phyloP scores from a whole-genome alignment of 2,888 invertebrate species.

The Rhingia rostrata region DNA sequence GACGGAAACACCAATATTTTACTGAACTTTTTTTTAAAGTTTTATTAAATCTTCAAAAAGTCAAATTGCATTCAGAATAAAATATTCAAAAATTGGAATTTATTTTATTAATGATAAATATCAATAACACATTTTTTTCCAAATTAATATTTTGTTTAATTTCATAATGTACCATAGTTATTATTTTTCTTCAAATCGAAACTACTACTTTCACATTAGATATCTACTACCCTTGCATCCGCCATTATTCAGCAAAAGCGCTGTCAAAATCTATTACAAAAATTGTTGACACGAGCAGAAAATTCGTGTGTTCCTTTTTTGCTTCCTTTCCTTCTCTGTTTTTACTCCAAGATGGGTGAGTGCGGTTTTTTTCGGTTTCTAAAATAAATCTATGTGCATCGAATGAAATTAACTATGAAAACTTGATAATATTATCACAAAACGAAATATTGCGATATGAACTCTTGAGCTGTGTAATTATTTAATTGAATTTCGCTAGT shows the following conservation, averaged over 20 bases:
- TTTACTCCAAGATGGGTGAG: constrained; percentile 89
- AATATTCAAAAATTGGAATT: too few relatives aligned
- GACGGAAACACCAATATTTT: too few relatives aligned
- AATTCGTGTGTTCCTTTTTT: constrained; percentile 77
- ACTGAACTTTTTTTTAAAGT: too few relatives aligned
- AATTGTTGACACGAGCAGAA: constrained; percentile 79
- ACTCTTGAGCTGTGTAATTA: constrained; percentile 35
- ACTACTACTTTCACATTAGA: too few relatives aligned
- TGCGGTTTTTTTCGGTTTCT: constrained; percentile 78
- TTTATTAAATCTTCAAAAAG: too few relatives aligned
- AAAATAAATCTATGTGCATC: constrained; percentile 67
- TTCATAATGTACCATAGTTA: background rate
- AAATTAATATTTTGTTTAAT: background rate
- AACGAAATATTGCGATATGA: constrained; percentile 3
- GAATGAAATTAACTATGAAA: constrained; percentile 18
- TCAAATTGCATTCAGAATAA: too few relatives aligned
- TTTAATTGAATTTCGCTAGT: constrained; percentile 14
- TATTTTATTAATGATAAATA: too few relatives aligned
- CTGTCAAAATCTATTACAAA: constrained; percentile 76
- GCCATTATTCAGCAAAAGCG: constrained; percentile 61
- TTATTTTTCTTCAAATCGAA: too few relatives aligned
- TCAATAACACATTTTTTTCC: too few relatives aligned
- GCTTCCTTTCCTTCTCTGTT: constrained; percentile 85
- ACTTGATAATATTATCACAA: background rate
- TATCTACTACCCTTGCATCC: background rate